These are phyloP conservation scores for Peromyscus attwateri DNA, from an alignment of 2,797 vertebrate species.

Conservation along the genomic window DNA sequence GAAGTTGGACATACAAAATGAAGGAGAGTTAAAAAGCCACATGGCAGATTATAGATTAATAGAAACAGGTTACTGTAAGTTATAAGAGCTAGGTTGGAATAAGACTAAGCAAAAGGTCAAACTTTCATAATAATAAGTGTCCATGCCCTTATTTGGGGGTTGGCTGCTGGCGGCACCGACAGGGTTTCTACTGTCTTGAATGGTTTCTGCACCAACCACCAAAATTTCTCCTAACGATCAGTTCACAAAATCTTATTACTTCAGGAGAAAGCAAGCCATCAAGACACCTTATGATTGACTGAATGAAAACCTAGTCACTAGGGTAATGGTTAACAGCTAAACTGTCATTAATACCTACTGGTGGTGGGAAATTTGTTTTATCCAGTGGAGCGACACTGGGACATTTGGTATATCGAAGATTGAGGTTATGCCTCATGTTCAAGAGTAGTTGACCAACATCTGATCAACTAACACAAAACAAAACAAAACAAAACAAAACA, in stretches of 20 bases:
- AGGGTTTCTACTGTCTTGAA: background rate
- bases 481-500: no score
- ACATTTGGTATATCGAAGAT: background rate
- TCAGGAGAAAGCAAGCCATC: no score
- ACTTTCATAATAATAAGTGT: no score
- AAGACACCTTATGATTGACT: no score
- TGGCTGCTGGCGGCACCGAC: no score
- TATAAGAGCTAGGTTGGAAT: no score
- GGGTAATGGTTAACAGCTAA: background rate
- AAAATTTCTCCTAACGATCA: background rate
- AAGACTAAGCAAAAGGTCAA: no score
- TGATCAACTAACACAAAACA: background rate
- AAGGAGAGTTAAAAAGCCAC: no score
- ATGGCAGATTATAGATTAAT: no score
- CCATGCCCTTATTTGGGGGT: no score
- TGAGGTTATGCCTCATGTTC: background rate
- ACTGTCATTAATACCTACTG: background rate
- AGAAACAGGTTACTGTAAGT: no score
- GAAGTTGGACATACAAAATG: no score
- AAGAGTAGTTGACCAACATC: background rate
- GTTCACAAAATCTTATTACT: background rate
- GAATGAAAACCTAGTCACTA: background rate
- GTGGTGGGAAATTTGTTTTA: background rate
- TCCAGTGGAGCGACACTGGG: background rate
- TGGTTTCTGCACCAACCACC: rapidly evolving